Conservation (phyloP, 2,113 vertebrate genomes). For the Bolborhynchus lineola region DNA sequence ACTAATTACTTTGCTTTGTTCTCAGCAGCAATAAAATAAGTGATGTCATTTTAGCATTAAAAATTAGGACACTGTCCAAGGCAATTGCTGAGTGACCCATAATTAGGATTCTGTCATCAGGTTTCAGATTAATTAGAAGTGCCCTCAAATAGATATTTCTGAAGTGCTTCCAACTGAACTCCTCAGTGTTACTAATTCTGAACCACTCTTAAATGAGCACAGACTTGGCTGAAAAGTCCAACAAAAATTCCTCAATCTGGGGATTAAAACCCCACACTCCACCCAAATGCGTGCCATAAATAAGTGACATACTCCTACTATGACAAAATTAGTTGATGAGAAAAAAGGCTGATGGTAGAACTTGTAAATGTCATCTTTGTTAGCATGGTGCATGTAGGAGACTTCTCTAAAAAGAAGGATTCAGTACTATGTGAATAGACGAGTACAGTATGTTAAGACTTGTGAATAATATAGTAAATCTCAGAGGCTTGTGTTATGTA, state of each 20-base stretch:
- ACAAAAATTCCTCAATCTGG: not conserved
- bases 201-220: not conserved
- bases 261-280: conserved; percentile 7
- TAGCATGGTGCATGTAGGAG: not conserved
- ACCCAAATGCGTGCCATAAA: conserved; percentile 35
- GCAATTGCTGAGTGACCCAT: not conserved
- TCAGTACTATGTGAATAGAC: conserved; percentile 8
- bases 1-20: not conserved
- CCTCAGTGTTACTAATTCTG: not conserved
- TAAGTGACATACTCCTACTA: conserved; percentile 50
- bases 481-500: not conserved
- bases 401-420: not conserved
- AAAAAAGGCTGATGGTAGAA: not conserved
- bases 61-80: not conserved
- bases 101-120: not conserved
- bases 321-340: not conserved
- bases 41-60: not conserved
- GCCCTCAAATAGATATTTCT: not conserved
- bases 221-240: not conserved
- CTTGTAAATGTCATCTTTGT: conserved; percentile 46
- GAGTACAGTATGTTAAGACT: not conserved
- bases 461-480: not conserved
- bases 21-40: not conserved
- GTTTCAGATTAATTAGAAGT: not conserved
- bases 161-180: not conserved